Conservation (phyloP, 2,113 vertebrate genomes). For the Entelurus aequoreus region DNA sequence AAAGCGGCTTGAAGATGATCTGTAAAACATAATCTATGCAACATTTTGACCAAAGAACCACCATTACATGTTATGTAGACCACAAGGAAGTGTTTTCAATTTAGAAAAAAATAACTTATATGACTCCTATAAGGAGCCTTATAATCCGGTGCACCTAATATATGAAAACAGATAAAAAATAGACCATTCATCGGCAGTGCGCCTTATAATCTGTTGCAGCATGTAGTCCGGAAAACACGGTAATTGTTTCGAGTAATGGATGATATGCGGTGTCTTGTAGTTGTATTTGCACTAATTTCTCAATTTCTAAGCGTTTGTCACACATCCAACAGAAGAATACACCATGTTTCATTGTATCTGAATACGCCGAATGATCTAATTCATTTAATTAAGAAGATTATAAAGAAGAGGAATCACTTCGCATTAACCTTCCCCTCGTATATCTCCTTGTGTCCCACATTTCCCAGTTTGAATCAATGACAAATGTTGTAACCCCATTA, state of each 20-base stretch:
- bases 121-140: no score
- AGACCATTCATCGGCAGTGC: no score
- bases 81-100: no score
- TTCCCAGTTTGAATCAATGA: constrained; percentile 4
- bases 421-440: not conserved
- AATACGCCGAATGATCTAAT: not conserved
- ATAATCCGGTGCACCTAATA: no score
- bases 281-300: constrained; percentile 7
- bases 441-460: constrained; percentile 4
- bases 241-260: constrained; percentile 10
- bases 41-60: no score
- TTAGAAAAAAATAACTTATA: no score
- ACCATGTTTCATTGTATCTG: not conserved
- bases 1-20: no score
- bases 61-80: no score
- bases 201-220: no score
- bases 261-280: not conserved
- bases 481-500: not conserved
- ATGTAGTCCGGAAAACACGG: no score
- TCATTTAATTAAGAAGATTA: not conserved
- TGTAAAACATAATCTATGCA: no score
- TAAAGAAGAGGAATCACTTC: not conserved
- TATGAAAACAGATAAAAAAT: no score
- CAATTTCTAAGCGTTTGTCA: not conserved
- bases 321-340: not conserved